A percentile compares a stretch with the other conserved stretches of the same genome.
These are phyloP conservation scores for Gibbula magus DNA, from an alignment of 2,888 invertebrate species.

Conservation along the genomic window DNA sequence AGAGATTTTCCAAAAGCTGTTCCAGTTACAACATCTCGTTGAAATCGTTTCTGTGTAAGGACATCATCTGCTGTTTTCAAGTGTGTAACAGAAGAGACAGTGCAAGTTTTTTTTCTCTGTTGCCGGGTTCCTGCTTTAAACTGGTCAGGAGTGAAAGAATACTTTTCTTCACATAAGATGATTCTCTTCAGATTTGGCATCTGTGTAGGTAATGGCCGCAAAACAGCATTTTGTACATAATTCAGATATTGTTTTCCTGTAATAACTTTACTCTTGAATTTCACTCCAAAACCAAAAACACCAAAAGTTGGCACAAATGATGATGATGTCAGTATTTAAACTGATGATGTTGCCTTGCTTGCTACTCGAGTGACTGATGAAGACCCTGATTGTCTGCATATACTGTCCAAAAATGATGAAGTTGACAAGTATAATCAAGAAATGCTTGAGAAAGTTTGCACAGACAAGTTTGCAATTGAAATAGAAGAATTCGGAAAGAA, in stretches of 20 bases:
- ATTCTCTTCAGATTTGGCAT: not conserved
- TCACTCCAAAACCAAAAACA: too few species aligned
- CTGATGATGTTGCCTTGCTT: too few species aligned
- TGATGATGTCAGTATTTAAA: too few species aligned
- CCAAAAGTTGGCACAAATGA: too few species aligned
- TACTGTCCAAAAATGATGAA: too few species aligned
- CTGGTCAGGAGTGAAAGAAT: not conserved
- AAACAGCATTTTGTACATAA: not conserved
- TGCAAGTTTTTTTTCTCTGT: not conserved
- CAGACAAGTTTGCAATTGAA: too few species aligned
- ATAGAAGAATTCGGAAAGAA: too few species aligned
- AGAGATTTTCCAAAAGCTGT: not conserved
- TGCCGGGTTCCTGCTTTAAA: not conserved
- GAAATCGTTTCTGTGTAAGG: not conserved
- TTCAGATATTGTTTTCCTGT: not conserved
- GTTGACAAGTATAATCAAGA: too few species aligned
- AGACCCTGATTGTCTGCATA: too few species aligned
- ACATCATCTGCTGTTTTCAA: not conserved
- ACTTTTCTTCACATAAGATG: not conserved
- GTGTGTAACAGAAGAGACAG: not conserved
- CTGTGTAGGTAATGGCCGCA: not conserved
- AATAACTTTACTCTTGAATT: too few species aligned
- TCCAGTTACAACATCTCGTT: not conserved
- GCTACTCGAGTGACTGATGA: too few species aligned
- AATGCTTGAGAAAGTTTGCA: too few species aligned